Conservation (phyloP, 23 tunicate species). For the Clavelina lepadiformis region DNA sequence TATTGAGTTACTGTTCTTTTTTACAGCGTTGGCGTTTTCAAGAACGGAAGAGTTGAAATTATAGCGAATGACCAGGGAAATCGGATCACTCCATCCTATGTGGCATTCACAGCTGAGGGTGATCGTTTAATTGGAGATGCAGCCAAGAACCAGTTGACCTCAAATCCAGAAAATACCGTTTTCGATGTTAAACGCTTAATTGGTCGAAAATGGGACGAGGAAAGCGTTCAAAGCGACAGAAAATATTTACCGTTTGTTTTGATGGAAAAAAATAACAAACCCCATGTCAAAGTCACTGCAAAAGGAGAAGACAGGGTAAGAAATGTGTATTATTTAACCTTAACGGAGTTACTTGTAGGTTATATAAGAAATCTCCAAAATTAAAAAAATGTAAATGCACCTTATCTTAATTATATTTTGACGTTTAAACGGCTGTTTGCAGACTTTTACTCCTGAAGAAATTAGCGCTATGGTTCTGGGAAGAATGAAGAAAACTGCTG, state of each 20-base stretch:
- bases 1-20: background rate
- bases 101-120: conserved; percentile 77
- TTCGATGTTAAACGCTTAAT: conserved; percentile 66
- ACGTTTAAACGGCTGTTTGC: no score
- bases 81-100: conserved; percentile 81
- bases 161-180: conserved; percentile 67
- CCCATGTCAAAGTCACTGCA: conserved; percentile 40
- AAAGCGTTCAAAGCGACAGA: conserved; percentile 50
- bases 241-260: conserved; percentile 64
- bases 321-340: background rate
- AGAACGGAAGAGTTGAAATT: conserved; percentile 68
- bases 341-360: no score
- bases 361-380: background rate
- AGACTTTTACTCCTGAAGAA: conserved; percentile 72
- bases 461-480: conserved; percentile 76
- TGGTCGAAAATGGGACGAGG: conserved; percentile 53
- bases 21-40: conserved; percentile 42
- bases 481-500: conserved; percentile 81
- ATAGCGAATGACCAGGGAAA: conserved; percentile 81
- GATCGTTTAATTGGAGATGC: conserved; percentile 68
- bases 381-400: background rate
- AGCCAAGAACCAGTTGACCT: conserved; percentile 67
- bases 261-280: conserved; percentile 43
- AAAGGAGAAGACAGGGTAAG: conserved; percentile 43
- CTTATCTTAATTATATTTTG: no score